Conservation (phyloP, 2,113 vertebrate genomes). For the Drymodes brunneopygia region DNA sequence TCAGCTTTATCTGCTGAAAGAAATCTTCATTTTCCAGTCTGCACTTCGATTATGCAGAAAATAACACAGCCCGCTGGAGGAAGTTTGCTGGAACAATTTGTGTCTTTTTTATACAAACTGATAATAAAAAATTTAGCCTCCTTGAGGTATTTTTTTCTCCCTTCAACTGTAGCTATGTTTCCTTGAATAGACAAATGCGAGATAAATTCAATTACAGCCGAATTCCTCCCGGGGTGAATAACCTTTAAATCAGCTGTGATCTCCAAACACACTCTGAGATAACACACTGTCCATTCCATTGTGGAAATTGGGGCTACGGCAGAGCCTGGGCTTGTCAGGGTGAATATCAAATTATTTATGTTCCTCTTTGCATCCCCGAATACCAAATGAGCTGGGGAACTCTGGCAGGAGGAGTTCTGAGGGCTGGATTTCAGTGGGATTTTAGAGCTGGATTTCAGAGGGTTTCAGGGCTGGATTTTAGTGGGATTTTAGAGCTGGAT, state of each 20-base stretch:
- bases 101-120: conserved; percentile 9
- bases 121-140: conserved; percentile 32
- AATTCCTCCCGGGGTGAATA: conserved; percentile 55
- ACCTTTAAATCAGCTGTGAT: conserved; percentile 62
- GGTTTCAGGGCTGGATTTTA: too few species aligned
- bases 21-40: neutral
- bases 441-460: too few species aligned
- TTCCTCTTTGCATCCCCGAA: conserved; percentile 9
- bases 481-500: too few species aligned
- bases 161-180: conserved; percentile 31
- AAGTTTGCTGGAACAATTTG: conserved; percentile 23
- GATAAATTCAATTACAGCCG: conserved; percentile 65
- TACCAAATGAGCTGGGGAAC: neutral
- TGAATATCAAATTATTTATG: conserved; percentile 47
- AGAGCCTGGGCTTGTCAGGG: neutral
- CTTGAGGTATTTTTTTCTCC: conserved; percentile 31
- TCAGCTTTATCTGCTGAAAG: neutral
- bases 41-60: neutral
- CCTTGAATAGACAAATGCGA: conserved; percentile 44
- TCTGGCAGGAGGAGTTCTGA: neutral
- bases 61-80: neutral
- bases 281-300: conserved; percentile 43
- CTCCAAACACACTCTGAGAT: conserved; percentile 42
- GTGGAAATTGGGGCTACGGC: neutral
- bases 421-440: neutral